Conservation (phyloP, 2,888 invertebrate genomes). For the Cosmopolites sordidus region DNA sequence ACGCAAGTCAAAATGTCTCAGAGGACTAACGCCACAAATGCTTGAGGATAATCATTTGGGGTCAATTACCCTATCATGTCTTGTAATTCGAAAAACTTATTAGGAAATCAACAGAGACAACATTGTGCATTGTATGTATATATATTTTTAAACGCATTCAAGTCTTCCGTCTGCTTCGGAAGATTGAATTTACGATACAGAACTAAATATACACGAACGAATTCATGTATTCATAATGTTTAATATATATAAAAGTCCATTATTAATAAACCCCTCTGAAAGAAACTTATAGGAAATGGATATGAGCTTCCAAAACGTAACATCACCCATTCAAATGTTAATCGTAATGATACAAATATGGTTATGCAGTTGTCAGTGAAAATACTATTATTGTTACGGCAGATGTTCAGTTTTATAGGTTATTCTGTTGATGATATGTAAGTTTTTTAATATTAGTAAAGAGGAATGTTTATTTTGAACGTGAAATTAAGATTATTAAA, state of each 20-base stretch:
- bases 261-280: background rate
- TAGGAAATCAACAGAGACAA: conserved; percentile 17
- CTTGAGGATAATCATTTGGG: background rate
- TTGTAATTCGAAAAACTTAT: background rate
- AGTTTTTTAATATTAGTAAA: no score
- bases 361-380: no score
- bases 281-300: background rate
- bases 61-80: background rate
- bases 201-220: conserved; percentile 18
- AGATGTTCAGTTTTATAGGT: no score
- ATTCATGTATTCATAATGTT: conserved; percentile 20
- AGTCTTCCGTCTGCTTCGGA: conserved; percentile 13
- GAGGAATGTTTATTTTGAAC: no score
- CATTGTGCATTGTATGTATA: conserved; percentile 23
- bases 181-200: conserved; percentile 13
- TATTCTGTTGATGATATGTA: no score
- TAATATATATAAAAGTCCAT: background rate
- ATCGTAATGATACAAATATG: no score
- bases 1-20: no score
- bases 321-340: background rate
- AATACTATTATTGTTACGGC: no score
- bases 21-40: no score
- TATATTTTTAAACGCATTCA: conserved; percentile 18
- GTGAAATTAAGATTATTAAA: no score
- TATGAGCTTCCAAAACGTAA: background rate